phyloP scores from a whole-genome alignment of 2,888 invertebrate genomes.

The Ecdyonurus torrentis region DNA sequence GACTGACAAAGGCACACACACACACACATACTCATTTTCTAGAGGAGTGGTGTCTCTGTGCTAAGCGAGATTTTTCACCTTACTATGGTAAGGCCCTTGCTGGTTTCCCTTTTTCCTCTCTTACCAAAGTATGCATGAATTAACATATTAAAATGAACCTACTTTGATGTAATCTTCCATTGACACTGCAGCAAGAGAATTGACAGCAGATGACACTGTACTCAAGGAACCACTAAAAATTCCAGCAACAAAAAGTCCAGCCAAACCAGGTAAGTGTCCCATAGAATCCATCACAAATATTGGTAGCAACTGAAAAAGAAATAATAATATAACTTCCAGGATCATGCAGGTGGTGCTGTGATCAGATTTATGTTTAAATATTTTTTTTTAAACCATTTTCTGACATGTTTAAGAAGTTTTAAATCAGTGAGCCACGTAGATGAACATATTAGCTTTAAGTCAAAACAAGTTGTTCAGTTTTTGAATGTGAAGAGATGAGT shows the following conservation, averaged over 20 bases:
- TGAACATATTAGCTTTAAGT: no score
- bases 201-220: conserved; percentile 80
- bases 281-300: conserved; percentile 60
- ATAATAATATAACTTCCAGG: not conserved
- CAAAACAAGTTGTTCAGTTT: no score
- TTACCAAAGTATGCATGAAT: conserved; percentile 12
- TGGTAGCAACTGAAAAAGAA: conserved; percentile 41
- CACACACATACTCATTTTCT: no score
- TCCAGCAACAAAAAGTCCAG: conserved; percentile 78
- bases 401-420: not conserved
- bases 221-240: conserved; percentile 84
- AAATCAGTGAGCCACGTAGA: not conserved
- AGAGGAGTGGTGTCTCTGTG: no score
- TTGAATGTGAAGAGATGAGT: no score
- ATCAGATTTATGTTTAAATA: not conserved
- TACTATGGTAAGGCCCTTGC: no score
- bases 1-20: no score
- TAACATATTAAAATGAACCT: no score
- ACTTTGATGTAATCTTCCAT: conserved; percentile 66
- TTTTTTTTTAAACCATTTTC: not conserved
- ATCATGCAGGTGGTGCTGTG: not conserved
- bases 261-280: conserved; percentile 49
- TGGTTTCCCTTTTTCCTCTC: not conserved
- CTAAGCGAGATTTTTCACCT: no score
- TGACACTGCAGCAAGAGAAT: conserved; percentile 79